Evolutionary conservation across 2,113 vertebrate genomes (phyloP), one percentile per base, ranked within the genome.

Genomic region (Chamaea fasciata): DNA sequence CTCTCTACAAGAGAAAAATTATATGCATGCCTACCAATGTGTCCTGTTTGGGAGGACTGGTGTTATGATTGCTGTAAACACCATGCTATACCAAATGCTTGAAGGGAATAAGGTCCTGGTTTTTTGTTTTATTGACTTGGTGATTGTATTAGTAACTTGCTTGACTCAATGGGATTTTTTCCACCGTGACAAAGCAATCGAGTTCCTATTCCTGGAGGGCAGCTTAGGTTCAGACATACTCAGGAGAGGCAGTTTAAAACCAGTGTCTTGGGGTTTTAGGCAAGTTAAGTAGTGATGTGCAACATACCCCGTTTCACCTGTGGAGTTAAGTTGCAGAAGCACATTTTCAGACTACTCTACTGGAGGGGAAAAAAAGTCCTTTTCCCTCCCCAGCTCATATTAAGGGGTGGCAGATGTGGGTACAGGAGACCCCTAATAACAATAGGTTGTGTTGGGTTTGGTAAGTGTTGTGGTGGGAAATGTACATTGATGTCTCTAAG

Each of bases 1-100:
- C 93, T 98, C 98, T 99, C 98, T 99, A 96, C 97, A 98, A 99
- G 98, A 99, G 98, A 97, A 98, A 98, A 98, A 96, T 95, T 96
- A 96, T 78, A 95, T 96, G 98, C 97, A 98, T 98, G 98, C 98
- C 96, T 98, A 92, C 97, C 98, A 82, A 69, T 95, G 71, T 73
- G 94, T 95, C 93, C 95, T 92, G 94, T 93, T 97, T 80, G 77
- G 92, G 93, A 92, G 87, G 94, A 91, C 95, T 91, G 90, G 92
- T 78, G 78, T 97, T 94, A 92, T 9, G 23, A 94, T 97, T 79
- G 89, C 92, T 88, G 89, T 92, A 80, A 88, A 87, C 92, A 87
- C 78, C 52, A 93, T 50, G 87, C 91, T 97, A 42, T 98, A 97
- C 96, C 98, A 97, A 96, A 95, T 94, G 79, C 97, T 97, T 95